Base-by-base conservation (phyloP, 1,140 invertebrate genomes). In the Drosophila lacertosa region DNA sequence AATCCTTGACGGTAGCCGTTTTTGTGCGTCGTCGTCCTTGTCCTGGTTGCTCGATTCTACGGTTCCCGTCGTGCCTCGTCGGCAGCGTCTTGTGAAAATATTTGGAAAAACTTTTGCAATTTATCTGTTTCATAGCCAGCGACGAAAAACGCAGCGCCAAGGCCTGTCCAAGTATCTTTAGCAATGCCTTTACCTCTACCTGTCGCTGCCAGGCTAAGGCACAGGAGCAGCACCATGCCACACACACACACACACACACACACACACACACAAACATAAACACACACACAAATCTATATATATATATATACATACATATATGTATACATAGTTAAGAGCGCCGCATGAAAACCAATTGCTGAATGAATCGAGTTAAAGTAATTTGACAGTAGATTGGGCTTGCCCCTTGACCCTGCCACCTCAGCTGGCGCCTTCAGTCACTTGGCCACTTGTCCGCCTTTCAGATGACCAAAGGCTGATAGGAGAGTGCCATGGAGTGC, bases 91-190 rank as follows among this genome's bases (percentile, higher is more conserved):
- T 88, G 82, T 88, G 82, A 86, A 86, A 86, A 86, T 86, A 86
- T 86, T 86, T 86, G 76, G 82, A 69, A 86, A 86, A 86, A 86
- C 82, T 86, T 86, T 86, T 78, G 82, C 82, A 86, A 86, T 86
- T 86, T 86, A 86, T 86, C 82, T 86, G 82, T 86, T 86, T 86
- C 83, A 86, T 88, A 81, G 82, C 82, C 77, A 88, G 73, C 81
- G 68, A 86, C 71, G 63, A 80, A 68, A 72, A 81, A 45, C 55
- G 57, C 42, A 66, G 33, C 40, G 33, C 63, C 65, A 50, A 54
- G 53, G 42, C 67, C 35, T 45, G 65, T 72, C 60, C 80, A 69
- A 82, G 80, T 86, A 73, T 83, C 81, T 84, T 54, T 66, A 44
- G 51, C 53, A 26, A 3, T 16, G 54, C 45, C 26, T 6, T n/a